Conservation (phyloP, 2,888 invertebrate species). For the Oxystoma pomonae region DNA sequence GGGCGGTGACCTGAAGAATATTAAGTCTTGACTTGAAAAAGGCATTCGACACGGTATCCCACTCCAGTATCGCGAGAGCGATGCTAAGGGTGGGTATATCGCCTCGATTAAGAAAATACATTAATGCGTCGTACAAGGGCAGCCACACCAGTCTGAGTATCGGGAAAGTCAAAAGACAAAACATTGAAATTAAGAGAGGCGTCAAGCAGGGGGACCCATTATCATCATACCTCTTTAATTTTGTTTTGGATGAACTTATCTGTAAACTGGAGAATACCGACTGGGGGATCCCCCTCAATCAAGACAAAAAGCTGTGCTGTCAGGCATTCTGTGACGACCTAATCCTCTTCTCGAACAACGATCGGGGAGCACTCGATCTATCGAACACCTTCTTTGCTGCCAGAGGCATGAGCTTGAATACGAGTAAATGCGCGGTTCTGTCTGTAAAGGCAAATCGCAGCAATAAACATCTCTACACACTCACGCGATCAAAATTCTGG, state of each 20-base stretch:
- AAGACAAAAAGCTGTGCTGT: no score
- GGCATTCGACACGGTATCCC: constrained; percentile 26
- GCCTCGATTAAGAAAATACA: constrained; percentile 1
- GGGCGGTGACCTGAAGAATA: constrained; percentile 5
- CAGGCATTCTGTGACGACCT: no score
- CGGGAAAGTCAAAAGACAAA: neutral
- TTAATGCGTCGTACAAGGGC: constrained; percentile 10
- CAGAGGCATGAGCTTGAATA: constrained; percentile 10
- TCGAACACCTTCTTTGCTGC: no score
- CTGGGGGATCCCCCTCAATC: neutral
- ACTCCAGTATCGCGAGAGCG: constrained; percentile 16
- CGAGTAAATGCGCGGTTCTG: constrained; percentile 4
- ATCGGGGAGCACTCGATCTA: no score
- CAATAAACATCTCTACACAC: constrained; percentile 7
- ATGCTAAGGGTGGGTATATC: constrained; percentile 15
- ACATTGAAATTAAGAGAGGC: constrained; percentile 14
- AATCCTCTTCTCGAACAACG: no score
- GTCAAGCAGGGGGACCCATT: constrained; percentile 22
- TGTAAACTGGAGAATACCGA: neutral
- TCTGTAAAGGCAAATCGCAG: constrained; percentile 2
- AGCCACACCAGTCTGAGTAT: constrained; percentile 11
- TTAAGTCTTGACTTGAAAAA: constrained; percentile 23
- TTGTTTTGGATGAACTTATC: constrained; percentile 15
- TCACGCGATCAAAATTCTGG: constrained; percentile 6
- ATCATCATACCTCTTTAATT: constrained; percentile 15